Evolutionary conservation across 1,140 invertebrate genomes (phyloP).

Genomic region (Calephelis virginiensis): DNA sequence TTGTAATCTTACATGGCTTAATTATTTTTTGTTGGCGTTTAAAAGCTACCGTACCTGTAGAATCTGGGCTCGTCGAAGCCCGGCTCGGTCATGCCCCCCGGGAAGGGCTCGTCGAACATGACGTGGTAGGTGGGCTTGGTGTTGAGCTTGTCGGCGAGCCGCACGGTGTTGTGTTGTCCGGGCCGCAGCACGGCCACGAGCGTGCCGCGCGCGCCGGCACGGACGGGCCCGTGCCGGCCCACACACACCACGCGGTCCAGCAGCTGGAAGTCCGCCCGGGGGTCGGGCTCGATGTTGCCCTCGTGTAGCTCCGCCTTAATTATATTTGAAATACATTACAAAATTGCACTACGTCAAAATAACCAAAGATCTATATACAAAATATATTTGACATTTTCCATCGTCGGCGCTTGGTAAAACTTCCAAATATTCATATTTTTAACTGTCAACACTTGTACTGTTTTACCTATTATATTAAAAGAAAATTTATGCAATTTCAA

Average conservation of each 20-base stretch:
- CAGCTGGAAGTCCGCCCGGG: conserved; percentile 81
- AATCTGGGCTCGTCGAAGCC: conserved; percentile 74
- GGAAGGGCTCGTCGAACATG: conserved; percentile 88
- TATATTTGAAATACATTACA: too few species aligned
- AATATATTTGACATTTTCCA: too few species aligned
- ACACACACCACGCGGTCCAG: conserved; percentile 92
- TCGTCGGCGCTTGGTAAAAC: too few species aligned
- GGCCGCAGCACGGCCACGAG: conserved; percentile 84
- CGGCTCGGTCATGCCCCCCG: conserved; percentile 81
- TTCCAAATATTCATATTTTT: too few species aligned
- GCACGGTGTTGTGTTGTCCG: conserved; percentile 69
- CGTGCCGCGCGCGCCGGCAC: conserved; percentile 89
- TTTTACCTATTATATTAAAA: too few species aligned
- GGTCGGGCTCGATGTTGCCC: conserved; percentile 82
- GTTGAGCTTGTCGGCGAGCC: conserved; percentile 63
- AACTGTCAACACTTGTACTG: too few species aligned
- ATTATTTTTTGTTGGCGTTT: too few species aligned
- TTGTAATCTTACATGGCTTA: too few species aligned
- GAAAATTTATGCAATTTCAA: too few species aligned
- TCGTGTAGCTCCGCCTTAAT: conserved; percentile 74
- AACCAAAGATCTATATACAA: too few species aligned
- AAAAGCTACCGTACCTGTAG: conserved; percentile 45
- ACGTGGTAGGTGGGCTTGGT: conserved; percentile 81
- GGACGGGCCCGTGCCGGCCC: conserved; percentile 85
- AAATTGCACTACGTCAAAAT: too few species aligned